These are phyloP conservation scores for Sarcophaga rosellei DNA, from an alignment of 2,888 invertebrate genomes.

Conservation along the genomic window DNA sequence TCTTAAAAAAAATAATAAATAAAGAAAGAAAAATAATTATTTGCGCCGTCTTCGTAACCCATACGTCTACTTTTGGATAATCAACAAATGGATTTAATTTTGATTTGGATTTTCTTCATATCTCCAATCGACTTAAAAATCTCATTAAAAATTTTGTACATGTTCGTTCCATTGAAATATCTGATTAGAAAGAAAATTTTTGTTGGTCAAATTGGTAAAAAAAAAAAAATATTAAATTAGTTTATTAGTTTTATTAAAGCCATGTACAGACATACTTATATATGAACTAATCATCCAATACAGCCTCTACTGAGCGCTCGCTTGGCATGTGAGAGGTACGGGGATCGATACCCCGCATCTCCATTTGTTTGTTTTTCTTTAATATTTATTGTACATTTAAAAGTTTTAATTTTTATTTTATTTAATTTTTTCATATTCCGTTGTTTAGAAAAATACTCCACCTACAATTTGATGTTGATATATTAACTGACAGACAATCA, in stretches of 20 bases:
- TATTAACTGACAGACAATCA: constrained; percentile 63
- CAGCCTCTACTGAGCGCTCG: constrained; percentile 75
- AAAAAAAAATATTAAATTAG: constrained; percentile 5
- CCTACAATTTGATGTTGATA: constrained; percentile 60
- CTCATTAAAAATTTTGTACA: constrained; percentile 45
- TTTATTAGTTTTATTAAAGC: constrained; percentile 16
- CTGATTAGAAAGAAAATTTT: constrained; percentile 26
- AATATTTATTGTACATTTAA: not conserved
- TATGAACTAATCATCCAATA: too few species aligned
- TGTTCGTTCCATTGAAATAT: constrained; percentile 45
- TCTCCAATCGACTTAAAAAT: not conserved
- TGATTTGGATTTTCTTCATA: too few species aligned
- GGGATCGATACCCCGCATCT: constrained; percentile 81
- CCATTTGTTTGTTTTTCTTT: constrained; percentile 66
- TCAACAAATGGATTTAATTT: too few species aligned
- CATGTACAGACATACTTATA: too few species aligned
- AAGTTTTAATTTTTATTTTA: not conserved
- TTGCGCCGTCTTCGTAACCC: too few species aligned
- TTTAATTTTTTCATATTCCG: constrained; percentile 4
- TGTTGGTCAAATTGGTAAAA: constrained; percentile 27
- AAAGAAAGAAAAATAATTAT: too few species aligned
- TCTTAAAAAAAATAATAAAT: too few species aligned
- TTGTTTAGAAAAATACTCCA: constrained; percentile 33
- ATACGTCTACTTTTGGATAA: too few species aligned
- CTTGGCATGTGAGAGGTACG: constrained; percentile 81